phyloP scores from a whole-genome alignment of 2,888 invertebrate species.

The Pollenia labialis region DNA sequence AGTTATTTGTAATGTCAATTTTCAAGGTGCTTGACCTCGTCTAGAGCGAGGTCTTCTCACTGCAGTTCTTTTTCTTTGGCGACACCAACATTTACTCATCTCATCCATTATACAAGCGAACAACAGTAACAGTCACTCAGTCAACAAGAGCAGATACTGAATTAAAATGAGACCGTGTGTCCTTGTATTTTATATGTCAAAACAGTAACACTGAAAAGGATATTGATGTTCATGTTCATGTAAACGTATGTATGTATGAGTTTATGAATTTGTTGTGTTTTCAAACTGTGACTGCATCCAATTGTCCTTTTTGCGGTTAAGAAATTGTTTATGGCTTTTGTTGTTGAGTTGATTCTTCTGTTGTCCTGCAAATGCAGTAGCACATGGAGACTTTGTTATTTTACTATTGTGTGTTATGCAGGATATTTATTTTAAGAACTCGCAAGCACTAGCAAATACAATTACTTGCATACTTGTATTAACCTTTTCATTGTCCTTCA shows the following conservation, averaged over 20 bases:
- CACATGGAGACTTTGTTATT: slow-evolving; percentile 51
- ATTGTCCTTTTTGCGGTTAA: slow-evolving; percentile 70
- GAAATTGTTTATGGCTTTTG: slow-evolving; percentile 61
- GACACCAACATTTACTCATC: slow-evolving; percentile 51
- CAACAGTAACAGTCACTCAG: slow-evolving; percentile 38
- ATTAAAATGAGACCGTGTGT: slow-evolving; percentile 6
- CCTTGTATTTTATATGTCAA: slow-evolving; percentile 54
- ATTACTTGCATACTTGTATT: neutral
- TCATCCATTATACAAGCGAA: neutral
- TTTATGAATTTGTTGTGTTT: neutral
- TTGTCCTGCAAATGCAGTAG: slow-evolving; percentile 31
- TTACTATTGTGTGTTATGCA: slow-evolving; percentile 10
- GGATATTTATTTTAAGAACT: slow-evolving; percentile 7
- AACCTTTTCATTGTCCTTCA: slow-evolving; percentile 46
- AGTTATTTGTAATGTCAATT: slow-evolving; percentile 19
- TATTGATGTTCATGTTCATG: neutral
- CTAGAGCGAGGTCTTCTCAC: slow-evolving; percentile 16
- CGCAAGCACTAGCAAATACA: neutral
- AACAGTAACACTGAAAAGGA: slow-evolving; percentile 52
- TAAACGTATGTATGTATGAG: neutral
- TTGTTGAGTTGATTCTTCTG: slow-evolving; percentile 29
- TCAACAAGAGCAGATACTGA: slow-evolving; percentile 13
- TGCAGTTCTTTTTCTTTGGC: slow-evolving; percentile 23
- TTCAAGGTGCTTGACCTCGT: slow-evolving; percentile 70
- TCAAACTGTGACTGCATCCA: slow-evolving; percentile 17